These are phyloP conservation scores for Eupeodes corollae DNA, from an alignment of 1,140 invertebrate species.

Conservation along the genomic window DNA sequence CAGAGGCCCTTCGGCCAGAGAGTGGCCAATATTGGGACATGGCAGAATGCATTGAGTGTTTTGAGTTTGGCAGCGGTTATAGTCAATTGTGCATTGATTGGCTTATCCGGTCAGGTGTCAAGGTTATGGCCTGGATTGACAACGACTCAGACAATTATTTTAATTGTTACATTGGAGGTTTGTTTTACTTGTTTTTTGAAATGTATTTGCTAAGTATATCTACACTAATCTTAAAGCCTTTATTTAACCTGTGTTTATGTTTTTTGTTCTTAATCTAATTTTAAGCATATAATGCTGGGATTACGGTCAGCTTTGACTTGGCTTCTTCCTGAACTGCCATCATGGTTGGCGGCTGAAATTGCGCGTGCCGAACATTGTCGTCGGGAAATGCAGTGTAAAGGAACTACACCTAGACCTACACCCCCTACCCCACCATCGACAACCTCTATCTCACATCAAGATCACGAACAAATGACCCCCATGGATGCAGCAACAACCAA, in stretches of 20 bases:
- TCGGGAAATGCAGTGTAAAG: conserved; percentile 50
- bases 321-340: conserved; percentile 83
- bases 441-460: conserved; percentile 29
- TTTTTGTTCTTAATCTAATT: not conserved
- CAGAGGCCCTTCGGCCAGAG: conserved; percentile 84
- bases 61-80: conserved; percentile 88
- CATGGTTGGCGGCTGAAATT: conserved; percentile 81
- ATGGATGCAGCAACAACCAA: conserved; percentile 15
- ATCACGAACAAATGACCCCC: conserved; percentile 15
- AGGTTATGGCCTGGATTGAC: conserved; percentile 78
- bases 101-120: conserved; percentile 80
- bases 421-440: conserved; percentile 35
- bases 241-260: not conserved
- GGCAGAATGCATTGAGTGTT: conserved; percentile 91
- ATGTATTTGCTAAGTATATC: not conserved
- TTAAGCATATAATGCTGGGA: conserved; percentile 74
- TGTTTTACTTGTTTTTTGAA: conserved; percentile 6
- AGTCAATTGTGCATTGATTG: conserved; percentile 90
- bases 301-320: conserved; percentile 60
- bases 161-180: conserved; percentile 76
- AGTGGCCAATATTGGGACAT: conserved; percentile 90
- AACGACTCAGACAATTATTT: conserved; percentile 69
- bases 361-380: conserved; percentile 73
- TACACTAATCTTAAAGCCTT: too few species aligned
- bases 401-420: conserved; percentile 32